Evolutionary conservation across 2,113 vertebrate genomes (phyloP).

Genomic region (Pycnonotus jocosus): DNA sequence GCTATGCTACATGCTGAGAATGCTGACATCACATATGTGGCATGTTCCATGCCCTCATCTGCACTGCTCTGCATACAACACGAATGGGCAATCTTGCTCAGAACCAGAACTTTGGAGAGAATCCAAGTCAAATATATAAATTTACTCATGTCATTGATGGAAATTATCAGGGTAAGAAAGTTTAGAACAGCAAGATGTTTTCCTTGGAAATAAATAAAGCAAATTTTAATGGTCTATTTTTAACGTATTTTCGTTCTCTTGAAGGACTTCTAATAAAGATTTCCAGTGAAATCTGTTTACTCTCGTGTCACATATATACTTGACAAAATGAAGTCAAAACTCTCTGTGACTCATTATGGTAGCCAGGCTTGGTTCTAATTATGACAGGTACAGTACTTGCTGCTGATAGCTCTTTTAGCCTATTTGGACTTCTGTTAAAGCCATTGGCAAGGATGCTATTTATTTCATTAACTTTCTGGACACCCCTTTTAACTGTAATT

Average conservation of each 20-base stretch:
- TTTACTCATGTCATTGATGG: neutral
- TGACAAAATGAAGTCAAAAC: neutral
- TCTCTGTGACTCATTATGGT: neutral
- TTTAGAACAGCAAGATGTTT: neutral
- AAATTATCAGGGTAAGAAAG: neutral
- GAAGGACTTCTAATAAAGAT: neutral
- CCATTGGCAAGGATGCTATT: neutral
- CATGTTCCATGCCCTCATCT: neutral
- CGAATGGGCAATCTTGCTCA: fast-evolving
- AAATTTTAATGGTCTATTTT: neutral
- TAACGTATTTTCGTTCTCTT: neutral
- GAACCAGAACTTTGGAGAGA: neutral
- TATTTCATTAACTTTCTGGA: neutral
- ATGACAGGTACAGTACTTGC: neutral
- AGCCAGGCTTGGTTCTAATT: neutral
- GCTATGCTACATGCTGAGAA: neutral
- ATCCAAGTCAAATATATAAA: neutral
- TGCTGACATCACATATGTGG: conserved; percentile 1
- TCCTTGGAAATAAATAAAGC: neutral
- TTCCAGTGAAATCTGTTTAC: neutral
- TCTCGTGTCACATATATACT: neutral
- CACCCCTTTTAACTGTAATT: neutral
- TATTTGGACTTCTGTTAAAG: neutral
- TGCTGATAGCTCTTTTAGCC: neutral
- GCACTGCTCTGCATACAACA: neutral